Evolutionary conservation across 2,888 invertebrate genomes (phyloP).

Genomic region (Acanthococcus lagerstroemiae): DNA sequence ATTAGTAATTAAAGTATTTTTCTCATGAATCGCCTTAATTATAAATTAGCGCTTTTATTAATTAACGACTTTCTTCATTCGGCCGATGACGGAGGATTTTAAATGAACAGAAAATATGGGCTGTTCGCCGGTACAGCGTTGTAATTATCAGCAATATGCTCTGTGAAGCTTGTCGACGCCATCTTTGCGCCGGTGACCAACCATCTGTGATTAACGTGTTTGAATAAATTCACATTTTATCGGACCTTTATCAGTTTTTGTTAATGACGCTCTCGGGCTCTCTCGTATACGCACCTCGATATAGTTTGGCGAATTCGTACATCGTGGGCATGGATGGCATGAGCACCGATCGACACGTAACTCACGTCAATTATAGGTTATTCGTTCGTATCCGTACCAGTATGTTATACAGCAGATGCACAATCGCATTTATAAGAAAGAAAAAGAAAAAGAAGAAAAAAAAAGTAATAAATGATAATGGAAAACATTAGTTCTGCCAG

Average conservation of each 20-base stretch:
- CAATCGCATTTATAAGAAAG: too few relatives aligned
- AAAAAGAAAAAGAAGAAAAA: too few relatives aligned
- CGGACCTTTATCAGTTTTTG: conserved; percentile 18
- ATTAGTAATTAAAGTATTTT: conserved; percentile 24
- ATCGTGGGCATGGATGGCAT: too few relatives aligned
- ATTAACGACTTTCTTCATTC: conserved; percentile 27
- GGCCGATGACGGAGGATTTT: conserved; percentile 24
- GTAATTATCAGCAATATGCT: conserved; percentile 26
- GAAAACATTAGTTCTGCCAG: too few relatives aligned
- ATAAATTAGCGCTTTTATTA: conserved; percentile 28
- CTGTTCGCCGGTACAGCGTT: conserved; percentile 20
- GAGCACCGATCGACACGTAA: too few relatives aligned
- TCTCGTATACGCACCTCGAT: too few relatives aligned
- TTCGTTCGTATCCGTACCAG: too few relatives aligned
- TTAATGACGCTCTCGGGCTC: too few relatives aligned
- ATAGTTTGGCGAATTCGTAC: too few relatives aligned
- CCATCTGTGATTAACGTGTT: conserved; percentile 26
- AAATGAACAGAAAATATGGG: conserved; percentile 22
- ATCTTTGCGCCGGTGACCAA: conserved; percentile 25
- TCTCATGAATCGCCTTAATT: conserved; percentile 29
- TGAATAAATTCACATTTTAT: conserved; percentile 17
- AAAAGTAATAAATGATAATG: too few relatives aligned
- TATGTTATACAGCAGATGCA: too few relatives aligned
- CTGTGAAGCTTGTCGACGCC: conserved; percentile 26
- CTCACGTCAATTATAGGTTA: too few relatives aligned